Evolutionary conservation across 2,113 vertebrate species (phyloP).

Genomic region (Larimichthys crocea): DNA sequence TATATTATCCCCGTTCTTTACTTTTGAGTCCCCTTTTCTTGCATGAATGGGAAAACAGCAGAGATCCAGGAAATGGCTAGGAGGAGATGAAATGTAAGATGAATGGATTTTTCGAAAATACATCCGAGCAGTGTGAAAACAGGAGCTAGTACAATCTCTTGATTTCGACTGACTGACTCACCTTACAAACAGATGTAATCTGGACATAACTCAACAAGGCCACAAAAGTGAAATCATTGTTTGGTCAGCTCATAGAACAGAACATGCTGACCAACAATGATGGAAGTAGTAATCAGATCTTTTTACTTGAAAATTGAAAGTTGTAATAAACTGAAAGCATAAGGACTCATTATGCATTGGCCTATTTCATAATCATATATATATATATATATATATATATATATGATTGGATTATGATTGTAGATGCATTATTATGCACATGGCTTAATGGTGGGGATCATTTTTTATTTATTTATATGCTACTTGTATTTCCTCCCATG

Average conservation of each 20-base stretch:
- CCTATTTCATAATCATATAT: background rate
- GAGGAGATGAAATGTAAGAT: background rate
- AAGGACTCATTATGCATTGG: background rate
- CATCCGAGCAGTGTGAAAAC: background rate
- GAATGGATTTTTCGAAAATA: conserved; percentile 16
- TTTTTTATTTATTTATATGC: too few relatives aligned
- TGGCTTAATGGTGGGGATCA: background rate
- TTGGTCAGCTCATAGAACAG: background rate
- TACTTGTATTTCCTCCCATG: too few relatives aligned
- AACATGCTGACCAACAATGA: conserved; percentile 4
- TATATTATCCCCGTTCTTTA: background rate
- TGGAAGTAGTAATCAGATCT: background rate
- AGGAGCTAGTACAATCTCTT: conserved; percentile 25
- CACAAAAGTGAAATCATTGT: conserved; percentile 6
- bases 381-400: too few relatives aligned
- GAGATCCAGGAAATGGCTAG: background rate
- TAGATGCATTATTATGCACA: background rate
- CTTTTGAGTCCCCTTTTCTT: background rate
- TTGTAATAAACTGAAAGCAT: background rate
- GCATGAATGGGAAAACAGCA: background rate
- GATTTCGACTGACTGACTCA: conserved; percentile 6
- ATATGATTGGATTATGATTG: background rate
- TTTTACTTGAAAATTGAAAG: background rate
- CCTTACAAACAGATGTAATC: conserved; percentile 9
- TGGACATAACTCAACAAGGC: background rate